Percentiles rank a stretch among this genome's conserved stretches.
Conservation (phyloP, 1,140 invertebrate genomes). For the Cotesia vestalis region DNA sequence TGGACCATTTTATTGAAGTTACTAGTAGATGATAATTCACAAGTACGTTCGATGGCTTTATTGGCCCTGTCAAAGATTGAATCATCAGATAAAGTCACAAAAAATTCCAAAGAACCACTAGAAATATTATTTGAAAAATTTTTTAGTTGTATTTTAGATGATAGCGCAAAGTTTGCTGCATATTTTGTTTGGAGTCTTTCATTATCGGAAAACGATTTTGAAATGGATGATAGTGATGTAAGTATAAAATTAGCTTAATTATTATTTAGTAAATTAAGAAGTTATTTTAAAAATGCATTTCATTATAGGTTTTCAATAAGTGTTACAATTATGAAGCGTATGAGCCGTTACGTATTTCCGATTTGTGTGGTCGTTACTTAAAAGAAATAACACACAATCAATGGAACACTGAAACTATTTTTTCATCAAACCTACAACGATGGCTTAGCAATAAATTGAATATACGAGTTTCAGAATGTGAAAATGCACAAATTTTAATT, state of each 20-base stretch:
- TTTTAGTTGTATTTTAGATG: conserved; percentile 31
- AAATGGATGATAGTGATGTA: conserved; percentile 59
- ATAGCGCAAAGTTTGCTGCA: conserved; percentile 38
- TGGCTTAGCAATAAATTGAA: conserved; percentile 43
- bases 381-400: conserved; percentile 32
- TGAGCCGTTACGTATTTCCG: conserved; percentile 50
- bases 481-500: conserved; percentile 42
- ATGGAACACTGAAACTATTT: conserved; percentile 30
- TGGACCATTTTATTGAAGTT: conserved; percentile 56
- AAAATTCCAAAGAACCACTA: conserved; percentile 41
- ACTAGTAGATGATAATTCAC: conserved; percentile 50
- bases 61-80: conserved; percentile 40
- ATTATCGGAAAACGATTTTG: conserved; percentile 47
- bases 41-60: conserved; percentile 47
- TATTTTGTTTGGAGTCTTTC: conserved; percentile 53
- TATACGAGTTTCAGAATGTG: conserved; percentile 33
- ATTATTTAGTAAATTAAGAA: conserved; percentile 3
- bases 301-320: conserved; percentile 58
- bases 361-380: conserved; percentile 42
- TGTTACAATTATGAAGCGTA: conserved; percentile 55
- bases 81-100: conserved; percentile 17
- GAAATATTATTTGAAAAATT: conserved; percentile 50
- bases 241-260: conserved; percentile 25
- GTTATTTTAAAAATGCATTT: conserved; percentile 12
- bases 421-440: conserved; percentile 33